Evolutionary conservation across 2,113 vertebrate genomes (phyloP).

Genomic region (Miniopterus natalensis): DNA sequence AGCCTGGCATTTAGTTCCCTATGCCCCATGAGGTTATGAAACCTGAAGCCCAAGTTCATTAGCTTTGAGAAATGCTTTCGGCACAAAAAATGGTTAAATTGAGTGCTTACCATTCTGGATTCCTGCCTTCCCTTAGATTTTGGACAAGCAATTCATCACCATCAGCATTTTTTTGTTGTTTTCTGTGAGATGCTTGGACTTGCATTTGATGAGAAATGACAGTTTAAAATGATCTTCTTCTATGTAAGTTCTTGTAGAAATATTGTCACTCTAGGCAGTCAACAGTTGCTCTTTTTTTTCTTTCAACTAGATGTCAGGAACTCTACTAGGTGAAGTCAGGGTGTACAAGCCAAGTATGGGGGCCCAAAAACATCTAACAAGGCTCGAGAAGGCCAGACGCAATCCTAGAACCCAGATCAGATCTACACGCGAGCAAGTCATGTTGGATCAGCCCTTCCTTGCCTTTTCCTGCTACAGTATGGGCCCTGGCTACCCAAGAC

Average conservation of each 20-base stretch:
- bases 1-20: not conserved
- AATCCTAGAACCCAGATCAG: not conserved
- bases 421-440: not conserved
- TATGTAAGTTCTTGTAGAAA: not conserved
- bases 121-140: not conserved
- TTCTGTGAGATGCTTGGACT: not conserved
- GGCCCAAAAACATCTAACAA: not conserved
- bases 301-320: not conserved
- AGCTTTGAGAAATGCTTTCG: slow-evolving; percentile 19
- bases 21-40: not conserved
- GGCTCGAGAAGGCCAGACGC: not conserved
- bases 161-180: not conserved
- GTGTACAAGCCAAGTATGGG: not conserved
- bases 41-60: not conserved
- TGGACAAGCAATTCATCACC: not conserved
- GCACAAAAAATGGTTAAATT: not conserved
- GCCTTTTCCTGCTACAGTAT: accelerated
- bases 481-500: not conserved
- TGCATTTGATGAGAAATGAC: not conserved
- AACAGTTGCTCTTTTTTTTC: not conserved
- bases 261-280: not conserved
- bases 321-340: not conserved
- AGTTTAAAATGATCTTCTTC: not conserved
- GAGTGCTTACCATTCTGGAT: not conserved
- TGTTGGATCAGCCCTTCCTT: not conserved